Base-by-base conservation (phyloP, 2,113 vertebrate species). In the Phalacrocorax aristotelis region DNA sequence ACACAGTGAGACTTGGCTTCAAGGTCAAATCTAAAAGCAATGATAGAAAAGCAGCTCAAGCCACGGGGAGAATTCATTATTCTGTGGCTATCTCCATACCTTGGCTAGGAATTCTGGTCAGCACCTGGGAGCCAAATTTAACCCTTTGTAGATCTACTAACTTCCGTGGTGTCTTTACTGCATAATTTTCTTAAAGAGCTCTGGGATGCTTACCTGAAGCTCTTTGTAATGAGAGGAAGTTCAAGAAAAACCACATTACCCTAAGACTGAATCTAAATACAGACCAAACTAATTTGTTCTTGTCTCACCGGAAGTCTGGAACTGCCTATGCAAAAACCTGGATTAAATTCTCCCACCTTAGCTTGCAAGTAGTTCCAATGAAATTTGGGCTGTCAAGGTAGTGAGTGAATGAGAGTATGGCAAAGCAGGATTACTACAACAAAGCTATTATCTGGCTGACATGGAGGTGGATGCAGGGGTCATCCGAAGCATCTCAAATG, bases 171-270 rank as follows among this genome's bases (percentile, higher is more conserved):
- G 77, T 72, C 71, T 94, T 94, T 49, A 76, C 9, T 44, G 77
- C 87, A 77, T 13, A 48, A 38, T 66, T 78, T 90, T 78, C n/a
- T 94, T 92, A 32, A 93, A 92, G 86, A 84, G 13, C 90, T 96
- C 71, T 87, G 46, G 64, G 46, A 69, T 42, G 29, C 57, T 76
- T 71, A 83, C 42, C 38, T 83, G 74, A 95, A 91, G 12, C 29
- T 66, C 68, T 90, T 48, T 80, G 61, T 84, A 60, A 79, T 8
- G 36, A 93, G 18, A 83, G 15, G 30, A 76, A 62, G 75, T 86
- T 86, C 30, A 88, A 96, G 76, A 89, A 96, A 96, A 96, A 70
- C 55, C 42, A 44, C n/a, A 85, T 87, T 75, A 92, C 36, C 16
- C 42, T 88, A 95, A 66, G 20, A 62, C 51, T 34, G 42, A 76